A percentile compares a stretch with the other conserved stretches of the same genome.
Conservation (phyloP, 2,797 vertebrate genomes). For the Hydrophis major region DNA sequence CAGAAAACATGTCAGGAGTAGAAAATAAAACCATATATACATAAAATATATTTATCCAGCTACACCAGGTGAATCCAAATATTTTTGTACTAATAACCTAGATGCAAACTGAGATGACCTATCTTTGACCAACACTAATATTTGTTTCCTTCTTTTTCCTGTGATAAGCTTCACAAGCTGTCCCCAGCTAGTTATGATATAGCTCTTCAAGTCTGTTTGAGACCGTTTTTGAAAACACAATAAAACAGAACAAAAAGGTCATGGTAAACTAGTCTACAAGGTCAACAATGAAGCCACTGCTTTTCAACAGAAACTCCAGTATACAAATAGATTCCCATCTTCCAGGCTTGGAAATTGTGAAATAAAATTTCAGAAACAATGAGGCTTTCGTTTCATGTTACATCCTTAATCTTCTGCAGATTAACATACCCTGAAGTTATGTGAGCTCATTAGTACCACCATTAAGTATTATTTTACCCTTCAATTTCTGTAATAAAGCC, state of each 20-base stretch:
- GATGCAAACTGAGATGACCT: neutral
- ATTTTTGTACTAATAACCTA: neutral
- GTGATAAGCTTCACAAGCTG: neutral
- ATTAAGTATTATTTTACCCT: conserved; percentile 34
- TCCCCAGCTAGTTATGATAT: neutral
- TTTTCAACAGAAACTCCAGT: neutral
- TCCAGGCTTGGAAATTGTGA: neutral
- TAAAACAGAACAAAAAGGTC: neutral
- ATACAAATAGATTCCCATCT: neutral
- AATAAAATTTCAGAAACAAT: conserved; percentile 1
- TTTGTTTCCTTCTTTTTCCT: neutral
- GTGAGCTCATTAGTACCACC: conserved; percentile 16
- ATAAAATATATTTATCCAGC: neutral
- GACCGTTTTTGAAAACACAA: neutral
- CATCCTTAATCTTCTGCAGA: conserved; percentile 23
- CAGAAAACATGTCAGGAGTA: neutral
- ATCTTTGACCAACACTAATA: too few relatives aligned
- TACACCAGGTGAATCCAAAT: neutral
- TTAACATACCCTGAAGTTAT: conserved; percentile 27
- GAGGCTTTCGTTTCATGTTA: conserved; percentile 8
- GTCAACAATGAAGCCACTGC: too few relatives aligned
- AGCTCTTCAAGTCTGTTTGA: neutral
- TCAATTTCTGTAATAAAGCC: conserved; percentile 18
- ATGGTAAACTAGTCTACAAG: too few relatives aligned
- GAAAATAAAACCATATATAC: neutral